Base-by-base conservation (phyloP, 2,113 vertebrate species). In the Nicator chloris region DNA sequence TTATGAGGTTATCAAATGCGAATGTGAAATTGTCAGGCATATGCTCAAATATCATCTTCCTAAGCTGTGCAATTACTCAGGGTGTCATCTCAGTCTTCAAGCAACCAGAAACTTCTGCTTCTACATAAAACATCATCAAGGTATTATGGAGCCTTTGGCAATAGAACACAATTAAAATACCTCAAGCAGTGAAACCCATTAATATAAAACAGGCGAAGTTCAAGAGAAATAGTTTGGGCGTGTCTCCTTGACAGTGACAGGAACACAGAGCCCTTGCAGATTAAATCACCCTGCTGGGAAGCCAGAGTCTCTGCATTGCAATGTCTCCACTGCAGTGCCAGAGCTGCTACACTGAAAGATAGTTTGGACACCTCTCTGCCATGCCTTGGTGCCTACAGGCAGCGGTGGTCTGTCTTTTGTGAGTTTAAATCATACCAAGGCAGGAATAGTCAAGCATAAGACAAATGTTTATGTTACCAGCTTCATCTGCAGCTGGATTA, bases 1-100 rank as follows among this genome's bases (percentile, higher is more conserved):
- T 94, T 81, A 93, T 27, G 78, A 83, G 72, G 53, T 96, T 95
- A 95, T 95, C 94, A 90, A 91, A 94, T 83, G 70, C 0, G 3
- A 91, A 70, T 89, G 69, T 65, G 83, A 91, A 92, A 92, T 94
- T 92, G 61, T 70, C 39, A 83, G 72, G 56, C 96, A 95, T 97
- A 92, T 96, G 96, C 69, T 95, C 61, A 37, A 87, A 91, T 82
- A 95, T 15, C 51, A 66, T 83, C 71, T 96, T 91, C 81, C 59
- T 86, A 91, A 97, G 70, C n/a, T 90, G 45, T 93, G 94, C 81
- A 96, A 97, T 97, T 97, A 97, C 72, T 97, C 95, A 97, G 69
- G 49, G 39, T 97, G 96, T 95, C 95, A 95, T 90, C 65, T 88
- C 77, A 80, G 84, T 93, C 93, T 96, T 95, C 93, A 69, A 94